Evolutionary conservation across 2,888 invertebrate species (phyloP).

Genomic region (Tenthredo amoena): DNA sequence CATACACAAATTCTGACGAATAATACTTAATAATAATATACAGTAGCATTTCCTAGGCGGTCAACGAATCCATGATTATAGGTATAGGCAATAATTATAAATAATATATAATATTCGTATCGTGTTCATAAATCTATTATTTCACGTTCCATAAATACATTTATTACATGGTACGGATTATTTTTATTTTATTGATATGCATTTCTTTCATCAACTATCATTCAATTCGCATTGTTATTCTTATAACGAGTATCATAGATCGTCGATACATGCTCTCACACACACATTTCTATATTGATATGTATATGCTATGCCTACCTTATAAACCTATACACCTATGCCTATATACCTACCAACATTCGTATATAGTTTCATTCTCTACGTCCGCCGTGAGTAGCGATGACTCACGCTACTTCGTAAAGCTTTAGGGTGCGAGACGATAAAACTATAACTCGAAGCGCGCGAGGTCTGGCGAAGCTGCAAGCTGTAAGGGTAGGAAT

Average conservation of each 20-base stretch:
- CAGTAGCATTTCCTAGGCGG: neutral
- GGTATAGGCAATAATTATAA: neutral
- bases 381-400: neutral
- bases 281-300: neutral
- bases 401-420: constrained; percentile 22
- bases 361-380: neutral
- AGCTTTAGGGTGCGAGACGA: constrained; percentile 41
- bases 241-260: neutral
- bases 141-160: neutral
- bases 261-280: neutral
- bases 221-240: neutral
- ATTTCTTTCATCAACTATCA: neutral
- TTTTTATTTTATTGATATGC: neutral
- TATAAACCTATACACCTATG: neutral
- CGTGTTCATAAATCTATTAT: neutral
- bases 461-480: neutral
- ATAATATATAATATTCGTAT: too few species aligned
- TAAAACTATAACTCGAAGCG: constrained; percentile 35
- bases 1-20: neutral
- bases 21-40: neutral
- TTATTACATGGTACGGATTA: neutral
- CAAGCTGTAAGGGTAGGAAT: constrained; percentile 36
- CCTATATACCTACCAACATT: neutral
- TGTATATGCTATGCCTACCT: too few species aligned
- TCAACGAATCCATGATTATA: neutral